A percentile compares a stretch with the other conserved stretches of the same genome.
Evolutionary conservation across 2,888 invertebrate genomes (phyloP).

Genomic region (Gisinianus flammeolus): DNA sequence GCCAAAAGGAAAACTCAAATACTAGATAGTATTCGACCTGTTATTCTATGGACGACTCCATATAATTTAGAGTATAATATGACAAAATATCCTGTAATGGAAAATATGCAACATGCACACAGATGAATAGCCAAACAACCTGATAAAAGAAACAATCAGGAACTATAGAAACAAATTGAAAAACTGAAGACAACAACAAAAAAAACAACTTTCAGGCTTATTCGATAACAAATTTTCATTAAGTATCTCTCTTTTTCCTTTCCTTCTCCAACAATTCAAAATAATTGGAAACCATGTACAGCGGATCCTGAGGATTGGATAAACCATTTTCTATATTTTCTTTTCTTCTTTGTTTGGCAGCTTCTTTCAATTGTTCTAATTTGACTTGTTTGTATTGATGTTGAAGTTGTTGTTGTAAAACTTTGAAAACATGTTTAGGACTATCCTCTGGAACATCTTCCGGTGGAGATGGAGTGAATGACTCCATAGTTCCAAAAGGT

Average conservation of each 20-base stretch:
- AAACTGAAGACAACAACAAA: neutral
- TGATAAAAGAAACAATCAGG: neutral
- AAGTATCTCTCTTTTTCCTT: neutral
- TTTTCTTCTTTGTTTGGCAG: conserved; percentile 51
- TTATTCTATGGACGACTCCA: too few species aligned
- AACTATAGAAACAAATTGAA: neutral
- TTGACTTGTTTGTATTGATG: conserved; percentile 52
- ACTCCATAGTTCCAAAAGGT: conserved; percentile 52
- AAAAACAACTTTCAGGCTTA: neutral
- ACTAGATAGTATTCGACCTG: too few species aligned
- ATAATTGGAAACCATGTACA: conserved; percentile 51
- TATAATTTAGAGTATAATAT: too few species aligned
- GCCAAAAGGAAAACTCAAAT: too few species aligned
- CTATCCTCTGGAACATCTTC: conserved; percentile 41
- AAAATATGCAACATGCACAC: neutral
- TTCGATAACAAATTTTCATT: neutral
- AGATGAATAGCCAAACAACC: neutral
- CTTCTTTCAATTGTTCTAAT: conserved; percentile 46
- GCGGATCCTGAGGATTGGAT: conserved; percentile 45
- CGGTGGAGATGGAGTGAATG: conserved; percentile 48
- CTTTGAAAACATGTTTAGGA: conserved; percentile 50
- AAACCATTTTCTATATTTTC: conserved; percentile 51
- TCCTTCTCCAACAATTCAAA: conserved; percentile 47
- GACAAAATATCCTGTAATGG: too few species aligned
- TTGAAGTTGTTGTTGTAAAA: conserved; percentile 49